These are phyloP conservation scores for Poecilia latipinna DNA, from an alignment of 2,113 vertebrate species.

Conservation along the genomic window DNA sequence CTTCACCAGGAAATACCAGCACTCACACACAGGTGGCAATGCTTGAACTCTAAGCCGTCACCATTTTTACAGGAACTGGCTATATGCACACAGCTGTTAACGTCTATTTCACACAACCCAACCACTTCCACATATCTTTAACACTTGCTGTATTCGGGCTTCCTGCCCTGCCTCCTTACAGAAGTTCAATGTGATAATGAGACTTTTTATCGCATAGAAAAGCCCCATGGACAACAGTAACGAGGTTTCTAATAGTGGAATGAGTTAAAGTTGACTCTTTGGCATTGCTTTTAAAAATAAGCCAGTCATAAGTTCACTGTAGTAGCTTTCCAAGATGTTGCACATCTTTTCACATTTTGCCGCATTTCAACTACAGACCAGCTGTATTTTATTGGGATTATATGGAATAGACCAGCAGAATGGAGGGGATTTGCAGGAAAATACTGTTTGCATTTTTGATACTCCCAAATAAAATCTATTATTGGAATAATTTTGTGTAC, in stretches of 20 bases:
- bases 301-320: too few species aligned
- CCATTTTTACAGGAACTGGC: neutral
- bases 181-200: slow-evolving; percentile 29
- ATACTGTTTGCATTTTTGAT: too few species aligned
- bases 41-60: neutral
- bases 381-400: too few species aligned
- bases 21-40: neutral
- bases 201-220: neutral
- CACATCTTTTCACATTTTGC: too few species aligned
- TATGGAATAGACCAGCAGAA: too few species aligned
- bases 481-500: too few species aligned
- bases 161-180: slow-evolving; percentile 40
- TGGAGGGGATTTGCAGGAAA: too few species aligned
- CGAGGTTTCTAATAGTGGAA: neutral
- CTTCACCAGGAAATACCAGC: neutral
- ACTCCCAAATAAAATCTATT: too few species aligned
- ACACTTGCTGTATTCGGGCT: neutral
- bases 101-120: neutral
- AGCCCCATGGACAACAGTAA: neutral
- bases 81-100: neutral
- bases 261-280: too few species aligned
- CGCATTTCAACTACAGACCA: too few species aligned
- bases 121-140: slow-evolving; percentile 19
- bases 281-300: too few species aligned
- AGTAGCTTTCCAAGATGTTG: too few species aligned